Percentiles rank a stretch among this genome's conserved stretches.
These are phyloP conservation scores for Equus przewalskii DNA, from an alignment of 2,113 vertebrate species.

Conservation along the genomic window DNA sequence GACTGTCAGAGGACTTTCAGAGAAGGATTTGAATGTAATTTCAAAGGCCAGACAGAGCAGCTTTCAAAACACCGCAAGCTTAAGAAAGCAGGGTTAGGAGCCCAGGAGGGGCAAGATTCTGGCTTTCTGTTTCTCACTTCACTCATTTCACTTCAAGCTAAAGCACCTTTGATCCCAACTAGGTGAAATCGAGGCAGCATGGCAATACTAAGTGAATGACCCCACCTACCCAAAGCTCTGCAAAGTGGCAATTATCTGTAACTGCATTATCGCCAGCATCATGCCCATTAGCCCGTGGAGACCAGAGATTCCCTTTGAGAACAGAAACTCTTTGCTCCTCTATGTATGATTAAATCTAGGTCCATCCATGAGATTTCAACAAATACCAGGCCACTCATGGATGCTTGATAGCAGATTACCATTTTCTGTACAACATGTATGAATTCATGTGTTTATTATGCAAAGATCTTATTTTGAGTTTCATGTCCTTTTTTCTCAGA, in stretches of 20 bases:
- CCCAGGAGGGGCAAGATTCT: slow-evolving; percentile 38
- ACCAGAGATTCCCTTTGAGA: slow-evolving; percentile 33
- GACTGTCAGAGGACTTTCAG: slow-evolving; percentile 73
- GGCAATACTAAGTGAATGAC: slow-evolving; percentile 53
- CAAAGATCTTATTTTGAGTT: slow-evolving; percentile 62
- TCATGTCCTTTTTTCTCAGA: background rate
- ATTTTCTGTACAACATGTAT: slow-evolving; percentile 36
- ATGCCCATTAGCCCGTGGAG: slow-evolving; percentile 39
- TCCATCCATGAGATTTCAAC: slow-evolving; percentile 15
- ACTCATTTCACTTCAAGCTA: slow-evolving; percentile 73
- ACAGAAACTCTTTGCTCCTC: slow-evolving; percentile 41
- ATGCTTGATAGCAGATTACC: background rate
- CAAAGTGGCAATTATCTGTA: slow-evolving; percentile 35
- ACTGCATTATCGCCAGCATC: background rate
- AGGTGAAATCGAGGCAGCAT: background rate
- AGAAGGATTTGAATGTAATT: slow-evolving; percentile 81
- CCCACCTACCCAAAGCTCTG: slow-evolving; percentile 18
- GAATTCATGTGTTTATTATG: slow-evolving; percentile 16
- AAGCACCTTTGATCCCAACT: slow-evolving; percentile 61
- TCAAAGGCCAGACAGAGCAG: slow-evolving; percentile 74
- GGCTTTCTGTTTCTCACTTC: slow-evolving; percentile 66
- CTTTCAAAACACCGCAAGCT: slow-evolving; percentile 72
- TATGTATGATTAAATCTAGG: slow-evolving; percentile 6
- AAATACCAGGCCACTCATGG: background rate
- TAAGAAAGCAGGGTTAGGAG: slow-evolving; percentile 66